Percentiles rank a stretch among this genome's conserved stretches.
Conservation (phyloP, 1,140 invertebrate genomes). For the Cepaea nemoralis region DNA sequence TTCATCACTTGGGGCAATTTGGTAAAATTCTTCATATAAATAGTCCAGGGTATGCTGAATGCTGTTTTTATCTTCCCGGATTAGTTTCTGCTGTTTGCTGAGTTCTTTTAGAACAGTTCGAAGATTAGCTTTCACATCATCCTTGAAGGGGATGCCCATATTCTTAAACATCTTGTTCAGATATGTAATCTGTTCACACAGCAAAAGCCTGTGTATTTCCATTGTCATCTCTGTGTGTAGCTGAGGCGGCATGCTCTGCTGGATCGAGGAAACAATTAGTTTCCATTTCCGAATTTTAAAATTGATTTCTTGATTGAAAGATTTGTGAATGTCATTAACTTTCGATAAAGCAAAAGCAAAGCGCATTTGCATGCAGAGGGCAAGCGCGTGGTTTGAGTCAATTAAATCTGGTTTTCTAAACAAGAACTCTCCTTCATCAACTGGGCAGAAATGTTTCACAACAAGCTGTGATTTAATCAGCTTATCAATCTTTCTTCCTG, state of each 20-base stretch:
- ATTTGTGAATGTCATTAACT: constrained; percentile 24
- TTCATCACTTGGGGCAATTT: not conserved
- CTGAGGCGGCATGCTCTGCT: constrained; percentile 5
- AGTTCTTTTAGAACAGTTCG: not conserved
- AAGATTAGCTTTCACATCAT: not conserved
- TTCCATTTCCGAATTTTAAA: constrained; percentile 30
- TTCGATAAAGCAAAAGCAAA: constrained; percentile 11
- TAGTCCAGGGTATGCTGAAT: not conserved
- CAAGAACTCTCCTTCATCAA: constrained; percentile 35
- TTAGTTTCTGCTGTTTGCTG: not conserved
- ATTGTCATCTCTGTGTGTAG: constrained; percentile 21
- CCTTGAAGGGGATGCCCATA: not conserved
- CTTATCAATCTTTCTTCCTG: not conserved
- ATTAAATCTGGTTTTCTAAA: constrained; percentile 14
- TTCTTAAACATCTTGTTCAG: not conserved
- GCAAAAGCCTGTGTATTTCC: constrained; percentile 21
- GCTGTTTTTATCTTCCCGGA: not conserved
- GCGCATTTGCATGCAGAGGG: constrained; percentile 3
- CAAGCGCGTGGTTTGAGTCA: constrained; percentile 24
- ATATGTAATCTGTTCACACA: constrained; percentile 13
- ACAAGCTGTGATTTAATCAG: not conserved
- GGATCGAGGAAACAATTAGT: not conserved
- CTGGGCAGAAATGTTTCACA: constrained; percentile 11
- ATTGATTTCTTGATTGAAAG: not conserved
- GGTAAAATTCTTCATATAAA: not conserved